Conservation (phyloP, 2,888 invertebrate genomes). For the Tiliacea aurago region DNA sequence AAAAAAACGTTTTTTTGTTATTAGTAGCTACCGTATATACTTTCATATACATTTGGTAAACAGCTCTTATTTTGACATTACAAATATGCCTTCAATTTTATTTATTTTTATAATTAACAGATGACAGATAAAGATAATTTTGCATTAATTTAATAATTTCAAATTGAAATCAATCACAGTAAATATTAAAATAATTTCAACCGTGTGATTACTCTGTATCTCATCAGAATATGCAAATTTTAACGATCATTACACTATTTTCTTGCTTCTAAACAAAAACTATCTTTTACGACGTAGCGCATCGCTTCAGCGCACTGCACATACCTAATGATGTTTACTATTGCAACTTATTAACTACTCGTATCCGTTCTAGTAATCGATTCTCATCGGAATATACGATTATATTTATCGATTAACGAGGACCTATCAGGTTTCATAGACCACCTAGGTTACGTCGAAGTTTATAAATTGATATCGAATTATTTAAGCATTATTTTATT, state of each 20-base stretch:
- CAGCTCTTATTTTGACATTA: too few species aligned
- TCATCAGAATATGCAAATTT: slow-evolving; percentile 65
- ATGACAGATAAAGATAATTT: slow-evolving; percentile 8
- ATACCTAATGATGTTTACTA: slow-evolving; percentile 60
- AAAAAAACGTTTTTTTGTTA: too few species aligned
- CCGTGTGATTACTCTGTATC: slow-evolving; percentile 51
- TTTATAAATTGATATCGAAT: slow-evolving; percentile 45
- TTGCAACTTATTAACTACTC: slow-evolving; percentile 59
- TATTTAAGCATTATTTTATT: too few species aligned
- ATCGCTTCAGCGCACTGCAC: slow-evolving; percentile 54
- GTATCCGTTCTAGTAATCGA: slow-evolving; percentile 64
- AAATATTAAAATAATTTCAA: slow-evolving; percentile 50
- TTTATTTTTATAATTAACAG: neutral
- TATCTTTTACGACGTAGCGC: slow-evolving; percentile 47
- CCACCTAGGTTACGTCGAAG: slow-evolving; percentile 21
- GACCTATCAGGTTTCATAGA: slow-evolving; percentile 55
- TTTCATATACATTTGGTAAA: too few species aligned
- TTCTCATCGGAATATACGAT: slow-evolving; percentile 65
- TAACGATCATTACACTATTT: slow-evolving; percentile 54
- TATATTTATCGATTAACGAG: slow-evolving; percentile 59
- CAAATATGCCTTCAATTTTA: too few species aligned
- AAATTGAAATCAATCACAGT: slow-evolving; percentile 35
- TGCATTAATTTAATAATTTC: slow-evolving; percentile 1
- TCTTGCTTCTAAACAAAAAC: slow-evolving; percentile 58
- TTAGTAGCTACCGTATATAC: too few species aligned